Evolutionary conservation across 2,797 vertebrate genomes (phyloP).

Genomic region (Rachycentron canadum): DNA sequence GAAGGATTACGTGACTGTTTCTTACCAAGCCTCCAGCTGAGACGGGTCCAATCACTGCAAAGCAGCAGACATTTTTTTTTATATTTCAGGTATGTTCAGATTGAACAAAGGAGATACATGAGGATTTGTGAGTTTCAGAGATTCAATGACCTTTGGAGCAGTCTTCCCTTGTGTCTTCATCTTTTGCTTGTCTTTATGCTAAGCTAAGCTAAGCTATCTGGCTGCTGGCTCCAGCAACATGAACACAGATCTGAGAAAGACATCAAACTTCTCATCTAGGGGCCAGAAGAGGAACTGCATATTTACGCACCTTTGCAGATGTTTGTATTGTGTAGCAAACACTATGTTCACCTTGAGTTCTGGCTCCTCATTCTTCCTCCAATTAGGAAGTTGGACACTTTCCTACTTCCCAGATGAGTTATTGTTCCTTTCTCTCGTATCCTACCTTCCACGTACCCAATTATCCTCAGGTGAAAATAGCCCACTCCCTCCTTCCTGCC

Average conservation of each 20-base stretch:
- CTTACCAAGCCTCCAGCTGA: too few relatives aligned
- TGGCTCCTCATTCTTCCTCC: slow-evolving; percentile 12
- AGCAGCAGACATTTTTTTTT: neutral
- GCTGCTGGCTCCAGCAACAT: neutral
- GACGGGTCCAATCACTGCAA: too few relatives aligned
- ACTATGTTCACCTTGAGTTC: neutral
- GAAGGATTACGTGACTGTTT: too few relatives aligned
- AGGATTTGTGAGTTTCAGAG: neutral
- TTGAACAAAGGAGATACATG: neutral
- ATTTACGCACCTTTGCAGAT: neutral
- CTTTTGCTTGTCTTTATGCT: neutral
- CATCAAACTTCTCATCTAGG: neutral
- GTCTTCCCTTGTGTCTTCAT: neutral
- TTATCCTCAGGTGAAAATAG: slow-evolving; percentile 41
- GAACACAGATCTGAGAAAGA: neutral
- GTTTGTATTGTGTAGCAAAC: neutral
- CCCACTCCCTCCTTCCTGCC: neutral
- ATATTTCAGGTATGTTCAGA: neutral
- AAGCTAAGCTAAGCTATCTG: neutral
- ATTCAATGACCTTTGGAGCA: neutral
- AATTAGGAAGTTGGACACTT: neutral
- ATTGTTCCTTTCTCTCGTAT: slow-evolving; percentile 9
- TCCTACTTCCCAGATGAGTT: slow-evolving; percentile 7
- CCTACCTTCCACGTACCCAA: slow-evolving; percentile 29
- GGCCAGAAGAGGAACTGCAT: neutral